Evolutionary conservation across 2,888 invertebrate species (phyloP).

Genomic region (Acronicta alni): DNA sequence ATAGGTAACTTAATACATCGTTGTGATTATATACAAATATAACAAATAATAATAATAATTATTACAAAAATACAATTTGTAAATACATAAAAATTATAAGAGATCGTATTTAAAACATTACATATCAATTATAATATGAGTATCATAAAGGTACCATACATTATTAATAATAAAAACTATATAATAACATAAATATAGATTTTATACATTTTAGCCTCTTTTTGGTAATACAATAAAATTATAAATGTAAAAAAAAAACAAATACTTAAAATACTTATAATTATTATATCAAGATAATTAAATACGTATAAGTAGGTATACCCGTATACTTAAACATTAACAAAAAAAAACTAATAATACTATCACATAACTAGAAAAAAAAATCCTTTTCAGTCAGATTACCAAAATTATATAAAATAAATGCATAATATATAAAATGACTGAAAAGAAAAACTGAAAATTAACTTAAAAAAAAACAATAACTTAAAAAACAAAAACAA

Average conservation of each 20-base stretch:
- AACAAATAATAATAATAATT: background rate
- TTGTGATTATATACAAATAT: conserved; percentile 62
- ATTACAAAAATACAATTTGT: conserved; percentile 26
- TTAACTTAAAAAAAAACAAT: conserved; percentile 28
- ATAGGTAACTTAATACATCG: conserved; percentile 61
- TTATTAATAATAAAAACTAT: conserved; percentile 3
- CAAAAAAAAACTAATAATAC: conserved; percentile 53
- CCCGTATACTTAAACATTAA: conserved; percentile 37
- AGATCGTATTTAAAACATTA: conserved; percentile 50
- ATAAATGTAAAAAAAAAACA: conserved; percentile 10
- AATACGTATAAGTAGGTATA: conserved; percentile 34
- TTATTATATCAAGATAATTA: conserved; percentile 8
- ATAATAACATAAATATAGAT: conserved; percentile 11
- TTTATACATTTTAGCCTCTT: conserved; percentile 14
- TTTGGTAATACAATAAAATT: conserved; percentile 18
- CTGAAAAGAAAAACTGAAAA: conserved; percentile 71
- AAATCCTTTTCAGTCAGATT: conserved; percentile 81
- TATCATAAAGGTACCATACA: conserved; percentile 35
- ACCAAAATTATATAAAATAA: conserved; percentile 49
- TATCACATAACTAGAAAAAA: conserved; percentile 56
- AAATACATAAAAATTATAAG: conserved; percentile 51
- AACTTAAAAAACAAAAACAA: conserved; percentile 28
- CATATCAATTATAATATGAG: conserved; percentile 33
- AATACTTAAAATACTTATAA: conserved; percentile 21
- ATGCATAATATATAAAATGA: conserved; percentile 68